phyloP scores from a whole-genome alignment of 2,797 vertebrate species.

The Syncerus caffer region DNA sequence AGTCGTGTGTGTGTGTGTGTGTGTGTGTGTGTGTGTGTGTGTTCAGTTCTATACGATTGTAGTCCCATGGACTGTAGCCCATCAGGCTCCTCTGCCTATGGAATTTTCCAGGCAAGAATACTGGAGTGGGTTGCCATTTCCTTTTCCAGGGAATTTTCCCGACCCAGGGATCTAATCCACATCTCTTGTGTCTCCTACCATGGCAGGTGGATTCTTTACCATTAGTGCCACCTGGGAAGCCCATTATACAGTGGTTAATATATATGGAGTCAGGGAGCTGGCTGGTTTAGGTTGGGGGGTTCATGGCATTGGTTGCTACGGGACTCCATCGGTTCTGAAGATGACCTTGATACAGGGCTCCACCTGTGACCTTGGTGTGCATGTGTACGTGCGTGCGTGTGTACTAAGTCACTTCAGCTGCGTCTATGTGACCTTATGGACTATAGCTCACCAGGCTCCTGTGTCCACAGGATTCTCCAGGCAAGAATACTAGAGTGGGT shows the following conservation, averaged over 20 bases:
- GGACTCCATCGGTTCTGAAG: not conserved
- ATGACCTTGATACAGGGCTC: not conserved
- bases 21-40: not conserved
- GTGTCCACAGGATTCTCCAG: not conserved
- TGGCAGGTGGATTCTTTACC: not conserved
- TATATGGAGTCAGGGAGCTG: not conserved
- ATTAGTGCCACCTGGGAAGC: not conserved
- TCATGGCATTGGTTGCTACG: not conserved
- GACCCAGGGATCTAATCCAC: not conserved
- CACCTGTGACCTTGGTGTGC: not conserved
- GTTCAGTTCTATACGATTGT: not conserved
- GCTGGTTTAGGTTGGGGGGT: not conserved
- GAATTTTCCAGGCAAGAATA: not conserved
- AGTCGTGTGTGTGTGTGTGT: not conserved
- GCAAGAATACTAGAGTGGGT: not conserved
- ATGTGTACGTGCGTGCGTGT: rapidly evolving
- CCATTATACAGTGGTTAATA: not conserved
- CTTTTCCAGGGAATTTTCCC: not conserved
- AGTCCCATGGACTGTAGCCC: not conserved
- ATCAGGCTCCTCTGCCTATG: not conserved
- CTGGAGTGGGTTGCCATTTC: not conserved
- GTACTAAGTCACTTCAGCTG: not conserved
- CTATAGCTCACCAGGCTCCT: not conserved
- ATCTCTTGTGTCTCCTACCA: not conserved
- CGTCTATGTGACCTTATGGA: not conserved